phyloP scores from a whole-genome alignment of 2,797 vertebrate genomes.

The Apodemus agrarius region DNA sequence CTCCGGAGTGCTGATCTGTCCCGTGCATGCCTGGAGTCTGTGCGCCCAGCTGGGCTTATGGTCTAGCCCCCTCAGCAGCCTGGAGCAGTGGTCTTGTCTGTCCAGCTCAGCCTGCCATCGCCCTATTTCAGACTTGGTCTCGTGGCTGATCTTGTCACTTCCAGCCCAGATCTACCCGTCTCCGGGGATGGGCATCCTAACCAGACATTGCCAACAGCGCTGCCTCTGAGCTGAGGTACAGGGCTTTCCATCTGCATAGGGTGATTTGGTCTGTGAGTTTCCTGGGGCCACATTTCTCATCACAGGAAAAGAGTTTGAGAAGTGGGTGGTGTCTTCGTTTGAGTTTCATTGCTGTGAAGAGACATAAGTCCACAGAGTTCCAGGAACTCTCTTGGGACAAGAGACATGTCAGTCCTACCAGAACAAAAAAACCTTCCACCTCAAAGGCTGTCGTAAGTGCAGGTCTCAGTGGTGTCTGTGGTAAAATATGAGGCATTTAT shows the following conservation, averaged over 20 bases:
- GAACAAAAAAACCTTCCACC: not conserved
- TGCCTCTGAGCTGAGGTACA: not conserved
- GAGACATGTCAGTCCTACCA: not conserved
- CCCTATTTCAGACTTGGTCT: not conserved
- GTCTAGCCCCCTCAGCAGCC: not conserved
- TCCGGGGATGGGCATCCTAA: not conserved
- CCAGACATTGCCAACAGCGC: not conserved
- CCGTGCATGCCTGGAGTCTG: accelerated
- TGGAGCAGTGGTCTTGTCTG: not conserved
- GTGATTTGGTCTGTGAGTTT: not conserved
- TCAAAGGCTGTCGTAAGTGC: not conserved
- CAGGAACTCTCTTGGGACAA: not conserved
- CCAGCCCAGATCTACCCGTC: not conserved
- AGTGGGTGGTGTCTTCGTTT: not conserved
- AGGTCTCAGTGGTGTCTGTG: not conserved
- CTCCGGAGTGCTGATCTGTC: not conserved
- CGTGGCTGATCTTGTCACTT: accelerated
- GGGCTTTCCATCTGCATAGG: not conserved
- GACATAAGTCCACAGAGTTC: not conserved
- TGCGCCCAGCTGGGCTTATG: not conserved
- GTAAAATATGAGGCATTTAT: not conserved
- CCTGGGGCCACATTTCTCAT: not conserved
- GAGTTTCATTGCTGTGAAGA: not conserved
- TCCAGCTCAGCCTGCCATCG: not conserved
- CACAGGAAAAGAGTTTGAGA: not conserved